Evolutionary conservation across 2,113 vertebrate species (phyloP), one percentile per base, ranked within the genome.

Genomic region (Takifugu flavidus): DNA sequence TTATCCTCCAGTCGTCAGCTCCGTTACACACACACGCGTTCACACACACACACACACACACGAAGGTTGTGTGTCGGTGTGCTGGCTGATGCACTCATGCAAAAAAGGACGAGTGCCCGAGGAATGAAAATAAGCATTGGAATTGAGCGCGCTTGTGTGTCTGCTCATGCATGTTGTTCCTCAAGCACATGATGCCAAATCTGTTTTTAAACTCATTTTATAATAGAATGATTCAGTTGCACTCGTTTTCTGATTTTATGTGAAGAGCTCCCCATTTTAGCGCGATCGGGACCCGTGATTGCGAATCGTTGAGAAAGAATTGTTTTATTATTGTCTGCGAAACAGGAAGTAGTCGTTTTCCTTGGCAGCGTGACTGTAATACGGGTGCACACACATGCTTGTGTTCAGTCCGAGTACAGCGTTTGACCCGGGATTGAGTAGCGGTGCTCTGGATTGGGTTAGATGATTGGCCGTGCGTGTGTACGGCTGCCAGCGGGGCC

Each of bases 1-100:
- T 71, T 87, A 78, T 85, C 81, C 82, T 84, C 72, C 72, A 43
- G 75, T 89, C 72, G 75, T 83, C 77, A 64, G 73, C 60, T 85
- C 49, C 74, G 72, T 75, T 12, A 43, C 42, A 43, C 42, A 43
- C 42, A 43, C 42, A 43, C 42, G 12, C 42, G 12, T 12, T 6
- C 42, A 43, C 42, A 43, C 42, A 46, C 45, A 74, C 79, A 70
- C 79, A 46, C 53, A 10, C 82, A 54, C 77, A 74, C 25, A 70
- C 80, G 43, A 59, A 47, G 56, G 78, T 54, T 74, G 79, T 74
- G 68, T 66, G 79, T 79, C 59, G 64, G 73, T 71, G 62, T 62
- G 80, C 61, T 26, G 68, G 80, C 62, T 62, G 84, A 86, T 82
- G 82, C 84, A 69, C 67, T 87, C 83, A 74, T 85, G 82, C 80